phyloP scores from a whole-genome alignment of 1,140 invertebrate species.

The Hyposmocoma kahamanoa region DNA sequence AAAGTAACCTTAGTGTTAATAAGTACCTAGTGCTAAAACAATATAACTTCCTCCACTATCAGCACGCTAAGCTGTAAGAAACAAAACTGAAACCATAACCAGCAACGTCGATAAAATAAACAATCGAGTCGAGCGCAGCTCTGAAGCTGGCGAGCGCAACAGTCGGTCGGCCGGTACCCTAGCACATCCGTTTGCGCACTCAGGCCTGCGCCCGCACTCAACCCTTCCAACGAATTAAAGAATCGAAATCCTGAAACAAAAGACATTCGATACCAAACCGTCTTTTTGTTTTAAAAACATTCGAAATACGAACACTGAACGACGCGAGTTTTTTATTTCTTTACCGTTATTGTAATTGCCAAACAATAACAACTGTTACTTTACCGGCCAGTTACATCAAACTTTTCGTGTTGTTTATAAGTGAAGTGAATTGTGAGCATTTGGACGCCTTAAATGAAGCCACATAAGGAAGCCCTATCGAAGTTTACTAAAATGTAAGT shows the following conservation, averaged over 20 bases:
- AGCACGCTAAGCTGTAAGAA: background rate
- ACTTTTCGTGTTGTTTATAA: too few species aligned
- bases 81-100: background rate
- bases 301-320: background rate
- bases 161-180: constrained; percentile 48
- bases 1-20: too few species aligned
- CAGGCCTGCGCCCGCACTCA: constrained; percentile 38
- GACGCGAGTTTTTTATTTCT: background rate
- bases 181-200: constrained; percentile 64
- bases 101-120: constrained; percentile 25
- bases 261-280: background rate
- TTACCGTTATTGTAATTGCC: constrained; percentile 10
- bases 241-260: background rate
- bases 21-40: too few species aligned
- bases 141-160: constrained; percentile 47
- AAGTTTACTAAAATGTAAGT: constrained; percentile 24
- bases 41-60: too few species aligned
- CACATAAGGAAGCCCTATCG: constrained; percentile 23
- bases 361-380: constrained; percentile 12
- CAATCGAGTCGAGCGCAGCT: constrained; percentile 40
- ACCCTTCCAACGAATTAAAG: constrained; percentile 18
- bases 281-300: background rate
- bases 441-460: constrained; percentile 21
- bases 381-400: too few species aligned
- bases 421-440: constrained; percentile 20